These are phyloP conservation scores for Zaprionus camerounensis DNA, from an alignment of 1,140 invertebrate species.

Conservation along the genomic window DNA sequence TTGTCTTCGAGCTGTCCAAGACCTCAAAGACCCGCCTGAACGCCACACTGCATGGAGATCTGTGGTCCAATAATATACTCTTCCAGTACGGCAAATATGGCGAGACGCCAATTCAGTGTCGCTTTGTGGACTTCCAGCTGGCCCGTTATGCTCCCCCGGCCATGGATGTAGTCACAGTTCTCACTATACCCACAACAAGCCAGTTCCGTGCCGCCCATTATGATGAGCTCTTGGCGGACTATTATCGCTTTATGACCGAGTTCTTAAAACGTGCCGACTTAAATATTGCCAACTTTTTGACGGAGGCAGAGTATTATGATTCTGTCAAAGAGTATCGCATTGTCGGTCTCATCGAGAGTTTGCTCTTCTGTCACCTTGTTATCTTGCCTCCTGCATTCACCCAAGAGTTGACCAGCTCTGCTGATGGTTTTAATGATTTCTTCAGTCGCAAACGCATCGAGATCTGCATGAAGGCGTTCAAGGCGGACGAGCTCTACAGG, in stretches of 20 bases:
- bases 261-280: conserved; percentile 82
- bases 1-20: conserved; percentile 84
- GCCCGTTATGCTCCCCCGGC: conserved; percentile 85
- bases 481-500: conserved; percentile 80
- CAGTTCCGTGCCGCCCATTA: conserved; percentile 84
- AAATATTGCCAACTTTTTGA: conserved; percentile 79
- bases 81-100: conserved; percentile 85
- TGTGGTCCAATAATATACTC: conserved; percentile 88
- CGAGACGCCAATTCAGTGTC: conserved; percentile 81
- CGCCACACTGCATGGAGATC: conserved; percentile 86
- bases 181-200: conserved; percentile 85
- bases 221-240: conserved; percentile 84
- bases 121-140: conserved; percentile 88
- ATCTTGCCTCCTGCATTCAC: conserved; percentile 77
- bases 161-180: conserved; percentile 85
- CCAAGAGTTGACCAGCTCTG: conserved; percentile 77
- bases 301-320: conserved; percentile 80
- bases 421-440: conserved; percentile 80
- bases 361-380: conserved; percentile 85
- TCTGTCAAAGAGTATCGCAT: conserved; percentile 84
- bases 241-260: conserved; percentile 84
- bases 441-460: conserved; percentile 84
- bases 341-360: conserved; percentile 85
- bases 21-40: conserved; percentile 85
- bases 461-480: conserved; percentile 84